These are phyloP conservation scores for Carlito syrichta DNA, from an alignment of 2,113 vertebrate species.

Conservation along the genomic window DNA sequence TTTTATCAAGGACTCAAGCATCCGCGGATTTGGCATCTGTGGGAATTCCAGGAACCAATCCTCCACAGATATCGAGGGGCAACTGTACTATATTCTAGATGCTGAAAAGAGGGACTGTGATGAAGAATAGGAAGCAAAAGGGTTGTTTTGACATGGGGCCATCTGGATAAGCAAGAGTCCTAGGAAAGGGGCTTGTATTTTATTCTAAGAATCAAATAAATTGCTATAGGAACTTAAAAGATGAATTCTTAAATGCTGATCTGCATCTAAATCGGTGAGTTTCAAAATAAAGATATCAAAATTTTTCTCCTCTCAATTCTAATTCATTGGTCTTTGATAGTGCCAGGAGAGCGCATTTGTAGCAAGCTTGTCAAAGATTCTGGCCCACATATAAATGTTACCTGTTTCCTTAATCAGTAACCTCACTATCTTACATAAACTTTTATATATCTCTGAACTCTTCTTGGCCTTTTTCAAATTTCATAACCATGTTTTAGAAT, in stretches of 20 bases:
- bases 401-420: background rate
- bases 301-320: background rate
- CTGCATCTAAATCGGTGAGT: background rate
- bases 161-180: background rate
- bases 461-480: background rate
- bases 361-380: background rate
- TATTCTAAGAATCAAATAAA: background rate
- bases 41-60: background rate
- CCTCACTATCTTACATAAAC: background rate
- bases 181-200: background rate
- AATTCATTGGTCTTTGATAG: background rate
- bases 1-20: background rate
- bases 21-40: background rate
- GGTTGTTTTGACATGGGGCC: background rate
- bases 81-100: background rate
- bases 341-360: background rate
- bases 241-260: background rate
- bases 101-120: background rate
- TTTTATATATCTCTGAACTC: background rate
- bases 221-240: background rate
- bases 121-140: background rate
- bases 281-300: background rate
- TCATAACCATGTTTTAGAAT: background rate
- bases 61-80: background rate
- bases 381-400: background rate